Percentiles rank a stretch among this genome's conserved stretches.
These are phyloP conservation scores for Pristionchus exspectatus DNA, from an alignment of 2,888 invertebrate genomes.

Conservation along the genomic window DNA sequence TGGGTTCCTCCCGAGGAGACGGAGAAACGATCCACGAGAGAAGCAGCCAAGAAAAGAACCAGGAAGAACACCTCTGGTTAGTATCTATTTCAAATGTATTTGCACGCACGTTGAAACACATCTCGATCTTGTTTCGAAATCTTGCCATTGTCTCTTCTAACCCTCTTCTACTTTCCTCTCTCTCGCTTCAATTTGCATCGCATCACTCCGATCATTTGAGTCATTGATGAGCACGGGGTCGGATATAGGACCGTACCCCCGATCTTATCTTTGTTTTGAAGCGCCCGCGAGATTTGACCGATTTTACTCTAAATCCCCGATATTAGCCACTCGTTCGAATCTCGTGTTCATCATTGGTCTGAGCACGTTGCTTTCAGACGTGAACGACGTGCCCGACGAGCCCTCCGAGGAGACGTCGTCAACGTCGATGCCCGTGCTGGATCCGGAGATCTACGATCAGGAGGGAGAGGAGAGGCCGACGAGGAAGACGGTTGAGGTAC, in stretches of 20 bases:
- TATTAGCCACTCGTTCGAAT: too few species aligned
- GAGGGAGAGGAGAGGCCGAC: background rate
- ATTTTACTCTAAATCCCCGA: too few species aligned
- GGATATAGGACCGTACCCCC: too few species aligned
- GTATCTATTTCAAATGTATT: background rate
- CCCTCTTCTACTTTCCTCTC: too few species aligned
- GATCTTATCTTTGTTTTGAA: too few species aligned
- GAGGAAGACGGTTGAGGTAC: background rate
- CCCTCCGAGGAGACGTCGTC: background rate
- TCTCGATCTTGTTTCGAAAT: background rate
- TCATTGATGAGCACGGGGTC: too few species aligned
- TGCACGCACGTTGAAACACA: background rate
- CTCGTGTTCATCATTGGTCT: too few species aligned
- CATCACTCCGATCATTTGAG: too few species aligned
- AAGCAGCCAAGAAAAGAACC: slow-evolving; percentile 18
- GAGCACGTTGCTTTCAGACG: background rate
- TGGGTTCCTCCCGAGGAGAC: slow-evolving; percentile 49
- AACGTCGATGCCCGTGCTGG: background rate
- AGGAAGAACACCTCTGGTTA: background rate
- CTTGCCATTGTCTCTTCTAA: background rate
- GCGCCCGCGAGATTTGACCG: too few species aligned
- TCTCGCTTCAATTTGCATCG: too few species aligned
- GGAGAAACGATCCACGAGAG: slow-evolving; percentile 21
- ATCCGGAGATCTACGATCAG: slow-evolving; percentile 27
- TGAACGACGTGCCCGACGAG: background rate